Evolutionary conservation across 2,888 invertebrate species (phyloP).

Genomic region (Pachymerium ferrugineum): DNA sequence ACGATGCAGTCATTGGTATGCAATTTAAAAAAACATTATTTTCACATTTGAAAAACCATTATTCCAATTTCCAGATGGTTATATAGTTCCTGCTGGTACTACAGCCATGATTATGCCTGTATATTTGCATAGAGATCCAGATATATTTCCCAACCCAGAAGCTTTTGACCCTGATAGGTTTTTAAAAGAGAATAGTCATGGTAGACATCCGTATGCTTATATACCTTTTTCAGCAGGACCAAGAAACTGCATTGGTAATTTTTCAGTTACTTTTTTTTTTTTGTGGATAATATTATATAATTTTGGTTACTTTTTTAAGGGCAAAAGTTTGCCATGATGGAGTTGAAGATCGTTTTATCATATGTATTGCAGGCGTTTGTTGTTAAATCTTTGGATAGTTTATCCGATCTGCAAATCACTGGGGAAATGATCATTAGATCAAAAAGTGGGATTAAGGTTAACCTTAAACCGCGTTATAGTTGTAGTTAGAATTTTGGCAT

Average conservation of each 20-base stretch:
- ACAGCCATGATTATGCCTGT: neutral
- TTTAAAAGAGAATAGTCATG: constrained; percentile 63
- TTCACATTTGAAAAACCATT: too few relatives aligned
- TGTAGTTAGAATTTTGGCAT: too few relatives aligned
- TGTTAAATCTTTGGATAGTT: neutral
- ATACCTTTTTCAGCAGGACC: constrained; percentile 52
- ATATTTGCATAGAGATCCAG: constrained; percentile 49
- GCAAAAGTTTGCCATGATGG: constrained; percentile 24
- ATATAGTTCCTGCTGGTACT: constrained; percentile 40
- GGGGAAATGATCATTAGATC: neutral
- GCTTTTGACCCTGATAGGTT: constrained; percentile 74
- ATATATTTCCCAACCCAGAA: constrained; percentile 63
- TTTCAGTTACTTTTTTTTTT: neutral
- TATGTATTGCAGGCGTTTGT: neutral
- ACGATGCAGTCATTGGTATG: neutral
- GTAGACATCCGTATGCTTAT: constrained; percentile 57
- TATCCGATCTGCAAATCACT: neutral
- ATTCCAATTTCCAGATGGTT: constrained; percentile 50
- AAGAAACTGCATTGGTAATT: constrained; percentile 33
- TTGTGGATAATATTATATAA: neutral
- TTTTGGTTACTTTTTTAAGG: neutral
- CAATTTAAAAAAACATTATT: too few relatives aligned
- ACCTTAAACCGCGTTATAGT: neutral
- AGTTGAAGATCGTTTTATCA: neutral
- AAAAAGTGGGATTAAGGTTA: neutral